Percentiles rank a stretch among this genome's conserved stretches.
Conservation (phyloP, 2,888 invertebrate species). For the Epinotia demarniana region DNA sequence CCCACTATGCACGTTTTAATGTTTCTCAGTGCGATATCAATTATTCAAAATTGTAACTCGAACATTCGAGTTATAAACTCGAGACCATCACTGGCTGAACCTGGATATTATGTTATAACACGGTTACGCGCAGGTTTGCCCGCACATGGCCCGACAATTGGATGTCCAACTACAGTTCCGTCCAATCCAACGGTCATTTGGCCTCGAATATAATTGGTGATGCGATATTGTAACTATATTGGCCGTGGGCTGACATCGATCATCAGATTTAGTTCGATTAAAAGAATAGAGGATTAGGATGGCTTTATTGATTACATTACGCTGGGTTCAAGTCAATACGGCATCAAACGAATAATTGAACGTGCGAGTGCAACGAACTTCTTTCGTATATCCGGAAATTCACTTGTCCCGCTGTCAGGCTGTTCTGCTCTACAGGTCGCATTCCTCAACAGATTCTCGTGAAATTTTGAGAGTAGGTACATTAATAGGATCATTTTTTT, state of each 20-base stretch:
- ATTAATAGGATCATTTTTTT: too few species aligned
- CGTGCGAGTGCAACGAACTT: too few species aligned
- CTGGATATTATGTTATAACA: slow-evolving; percentile 42
- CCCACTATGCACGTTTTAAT: too few species aligned
- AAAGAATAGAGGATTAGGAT: not conserved
- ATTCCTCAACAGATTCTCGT: too few species aligned
- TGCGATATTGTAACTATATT: not conserved
- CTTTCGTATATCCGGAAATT: too few species aligned
- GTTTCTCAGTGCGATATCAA: too few species aligned
- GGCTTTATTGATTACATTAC: not conserved
- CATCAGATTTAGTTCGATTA: not conserved
- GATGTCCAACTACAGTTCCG: slow-evolving; percentile 28
- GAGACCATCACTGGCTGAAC: slow-evolving; percentile 12
- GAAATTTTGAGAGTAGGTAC: too few species aligned
- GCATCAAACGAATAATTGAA: too few species aligned
- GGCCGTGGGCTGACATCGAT: not conserved
- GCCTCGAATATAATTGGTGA: slow-evolving; percentile 12
- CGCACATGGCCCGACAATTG: slow-evolving; percentile 32
- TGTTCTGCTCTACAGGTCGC: too few species aligned
- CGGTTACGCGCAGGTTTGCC: slow-evolving; percentile 13
- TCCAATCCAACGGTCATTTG: slow-evolving; percentile 29
- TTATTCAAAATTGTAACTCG: not conserved
- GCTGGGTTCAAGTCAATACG: too few species aligned
- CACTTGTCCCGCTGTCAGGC: too few species aligned
- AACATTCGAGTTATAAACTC: not conserved